Evolutionary conservation across 2,888 invertebrate genomes (phyloP).

Genomic region (Apotomis turbidana): DNA sequence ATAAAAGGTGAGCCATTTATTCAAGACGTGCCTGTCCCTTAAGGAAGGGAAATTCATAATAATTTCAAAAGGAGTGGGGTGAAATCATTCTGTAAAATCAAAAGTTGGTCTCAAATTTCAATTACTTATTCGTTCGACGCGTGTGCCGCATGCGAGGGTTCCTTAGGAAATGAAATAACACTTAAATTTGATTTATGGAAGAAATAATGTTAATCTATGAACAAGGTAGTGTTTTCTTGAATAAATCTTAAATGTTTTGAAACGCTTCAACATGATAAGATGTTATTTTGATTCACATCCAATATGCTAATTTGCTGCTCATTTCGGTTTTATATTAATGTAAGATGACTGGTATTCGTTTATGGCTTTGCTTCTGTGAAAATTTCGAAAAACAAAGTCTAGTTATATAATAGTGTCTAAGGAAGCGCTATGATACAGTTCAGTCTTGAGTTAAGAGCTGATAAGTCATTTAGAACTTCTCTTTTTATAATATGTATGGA

Average conservation of each 20-base stretch:
- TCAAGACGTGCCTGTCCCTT: constrained; percentile 61
- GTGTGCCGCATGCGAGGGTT: constrained; percentile 74
- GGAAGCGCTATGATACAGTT: too few relatives aligned
- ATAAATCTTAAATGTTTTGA: constrained; percentile 67
- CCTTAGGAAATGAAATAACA: constrained; percentile 82
- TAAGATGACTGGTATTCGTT: too few relatives aligned
- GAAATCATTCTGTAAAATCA: constrained; percentile 78
- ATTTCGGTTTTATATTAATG: too few relatives aligned
- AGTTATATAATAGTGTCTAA: too few relatives aligned
- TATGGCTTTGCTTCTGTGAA: too few relatives aligned
- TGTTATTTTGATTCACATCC: constrained; percentile 2
- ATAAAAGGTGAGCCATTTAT: constrained; percentile 61
- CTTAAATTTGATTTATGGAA: constrained; percentile 80
- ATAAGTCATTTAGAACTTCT: too few relatives aligned
- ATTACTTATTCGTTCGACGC: constrained; percentile 82
- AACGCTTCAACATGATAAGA: constrained; percentile 51
- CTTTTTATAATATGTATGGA: too few relatives aligned
- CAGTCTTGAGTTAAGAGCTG: too few relatives aligned
- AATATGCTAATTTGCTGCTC: neutral
- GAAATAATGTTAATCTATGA: constrained; percentile 78
- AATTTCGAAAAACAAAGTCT: too few relatives aligned
- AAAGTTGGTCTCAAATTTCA: constrained; percentile 82
- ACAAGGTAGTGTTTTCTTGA: constrained; percentile 79
- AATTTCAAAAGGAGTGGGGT: constrained; percentile 74
- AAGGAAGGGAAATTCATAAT: constrained; percentile 77